phyloP scores from a whole-genome alignment of 2,113 vertebrate species.

The Eonycteris spelaea region DNA sequence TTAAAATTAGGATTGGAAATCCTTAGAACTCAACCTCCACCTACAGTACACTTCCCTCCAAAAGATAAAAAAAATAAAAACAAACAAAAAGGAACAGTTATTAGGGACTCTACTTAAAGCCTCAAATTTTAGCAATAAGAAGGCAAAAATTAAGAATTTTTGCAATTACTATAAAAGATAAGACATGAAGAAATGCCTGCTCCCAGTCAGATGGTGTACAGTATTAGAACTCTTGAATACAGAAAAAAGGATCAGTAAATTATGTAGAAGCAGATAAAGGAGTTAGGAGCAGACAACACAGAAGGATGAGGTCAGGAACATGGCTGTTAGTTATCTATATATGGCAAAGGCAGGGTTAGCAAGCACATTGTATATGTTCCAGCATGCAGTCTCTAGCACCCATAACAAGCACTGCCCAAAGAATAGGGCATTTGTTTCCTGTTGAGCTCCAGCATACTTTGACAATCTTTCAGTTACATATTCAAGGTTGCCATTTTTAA shows the following conservation, averaged over 20 bases:
- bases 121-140: background rate
- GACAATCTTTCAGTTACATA: background rate
- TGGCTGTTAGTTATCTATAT: accelerated
- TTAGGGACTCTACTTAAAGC: background rate
- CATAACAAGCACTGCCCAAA: accelerated
- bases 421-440: background rate
- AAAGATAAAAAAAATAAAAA: background rate
- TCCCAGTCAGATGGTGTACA: background rate
- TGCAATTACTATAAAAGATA: background rate
- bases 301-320: background rate
- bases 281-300: background rate
- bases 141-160: background rate
- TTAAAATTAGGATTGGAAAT: slow-evolving; percentile 3
- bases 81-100: background rate
- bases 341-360: background rate
- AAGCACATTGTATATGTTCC: accelerated
- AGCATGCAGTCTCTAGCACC: accelerated
- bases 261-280: background rate
- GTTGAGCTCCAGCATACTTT: background rate
- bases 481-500: background rate
- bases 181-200: background rate
- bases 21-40: background rate
- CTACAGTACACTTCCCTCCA: background rate
- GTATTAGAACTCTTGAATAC: background rate
- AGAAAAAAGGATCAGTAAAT: background rate